phyloP scores from a whole-genome alignment of 2,113 vertebrate genomes.

The human region DNA sequence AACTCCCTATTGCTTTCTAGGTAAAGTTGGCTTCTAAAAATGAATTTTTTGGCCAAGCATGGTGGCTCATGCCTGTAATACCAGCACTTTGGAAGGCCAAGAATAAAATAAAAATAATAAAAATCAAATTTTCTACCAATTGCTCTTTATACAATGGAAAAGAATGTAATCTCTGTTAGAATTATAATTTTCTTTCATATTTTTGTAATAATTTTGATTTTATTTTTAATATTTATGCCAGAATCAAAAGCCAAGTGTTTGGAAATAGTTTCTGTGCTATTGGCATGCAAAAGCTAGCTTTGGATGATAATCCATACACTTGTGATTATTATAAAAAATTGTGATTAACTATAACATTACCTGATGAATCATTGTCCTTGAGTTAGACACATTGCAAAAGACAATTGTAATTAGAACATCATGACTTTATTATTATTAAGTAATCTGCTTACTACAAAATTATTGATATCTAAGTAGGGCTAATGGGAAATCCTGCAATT shows the following conservation, averaged over 20 bases:
- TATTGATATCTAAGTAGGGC: not conserved
- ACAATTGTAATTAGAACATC: slow-evolving; percentile 17
- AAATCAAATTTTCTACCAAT: not conserved
- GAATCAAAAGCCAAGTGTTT: not conserved
- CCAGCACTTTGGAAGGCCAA: too few relatives aligned
- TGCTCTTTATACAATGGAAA: not conserved
- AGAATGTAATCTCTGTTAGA: not conserved
- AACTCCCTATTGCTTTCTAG: not conserved
- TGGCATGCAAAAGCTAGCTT: slow-evolving; percentile 18
- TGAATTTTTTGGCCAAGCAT: too few relatives aligned
- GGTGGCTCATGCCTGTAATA: too few relatives aligned
- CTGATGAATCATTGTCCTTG: slow-evolving; percentile 28
- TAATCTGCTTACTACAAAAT: slow-evolving; percentile 46
- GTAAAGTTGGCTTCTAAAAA: slow-evolving; percentile 6
- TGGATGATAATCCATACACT: not conserved
- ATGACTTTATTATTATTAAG: slow-evolving; percentile 8
- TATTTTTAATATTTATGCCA: slow-evolving; percentile 29
- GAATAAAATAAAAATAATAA: too few relatives aligned
- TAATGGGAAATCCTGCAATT: not conserved
- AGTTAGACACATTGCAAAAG: slow-evolving; percentile 42
- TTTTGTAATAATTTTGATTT: slow-evolving; percentile 43
- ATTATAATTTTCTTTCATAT: slow-evolving; percentile 15
- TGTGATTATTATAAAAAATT: slow-evolving; percentile 33
- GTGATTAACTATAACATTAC: slow-evolving; percentile 21
- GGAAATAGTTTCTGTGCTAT: not conserved